Conservation (phyloP, 2,113 vertebrate genomes). For the Meleagris gallopavo region DNA sequence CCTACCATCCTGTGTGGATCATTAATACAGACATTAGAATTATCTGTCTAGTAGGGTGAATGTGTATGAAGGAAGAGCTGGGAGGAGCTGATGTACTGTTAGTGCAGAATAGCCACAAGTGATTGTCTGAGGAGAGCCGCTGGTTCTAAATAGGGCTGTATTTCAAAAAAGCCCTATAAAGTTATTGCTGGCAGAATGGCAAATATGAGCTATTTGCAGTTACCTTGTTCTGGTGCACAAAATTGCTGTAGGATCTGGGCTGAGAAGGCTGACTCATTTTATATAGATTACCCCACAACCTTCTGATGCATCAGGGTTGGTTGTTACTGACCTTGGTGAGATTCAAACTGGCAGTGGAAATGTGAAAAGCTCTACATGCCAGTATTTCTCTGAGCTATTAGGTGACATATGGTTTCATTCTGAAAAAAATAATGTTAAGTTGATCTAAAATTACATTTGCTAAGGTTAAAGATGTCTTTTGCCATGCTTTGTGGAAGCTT, state of each 20-base stretch:
- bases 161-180: not conserved
- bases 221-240: not conserved
- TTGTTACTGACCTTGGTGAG: not conserved
- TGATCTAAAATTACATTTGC: constrained; percentile 38
- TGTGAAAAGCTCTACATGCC: constrained; percentile 22
- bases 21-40: not conserved
- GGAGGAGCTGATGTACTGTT: not conserved
- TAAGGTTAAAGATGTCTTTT: constrained; percentile 36
- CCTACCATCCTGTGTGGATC: not conserved
- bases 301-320: not conserved
- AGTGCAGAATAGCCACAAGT: not conserved
- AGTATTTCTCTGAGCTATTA: constrained; percentile 14
- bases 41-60: not conserved
- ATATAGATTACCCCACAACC: not conserved
- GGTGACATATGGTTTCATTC: constrained; percentile 49
- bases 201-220: not conserved
- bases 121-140: not conserved
- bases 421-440: constrained; percentile 19
- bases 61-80: not conserved
- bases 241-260: not conserved
- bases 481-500: not conserved
- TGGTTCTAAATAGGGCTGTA: not conserved
- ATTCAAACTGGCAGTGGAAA: constrained; percentile 16
- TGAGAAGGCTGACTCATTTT: not conserved
- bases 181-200: not conserved